A percentile compares a stretch with the other conserved stretches of the same genome.
phyloP scores from a whole-genome alignment of 2,797 vertebrate genomes.

The Peromyscus eremicus region DNA sequence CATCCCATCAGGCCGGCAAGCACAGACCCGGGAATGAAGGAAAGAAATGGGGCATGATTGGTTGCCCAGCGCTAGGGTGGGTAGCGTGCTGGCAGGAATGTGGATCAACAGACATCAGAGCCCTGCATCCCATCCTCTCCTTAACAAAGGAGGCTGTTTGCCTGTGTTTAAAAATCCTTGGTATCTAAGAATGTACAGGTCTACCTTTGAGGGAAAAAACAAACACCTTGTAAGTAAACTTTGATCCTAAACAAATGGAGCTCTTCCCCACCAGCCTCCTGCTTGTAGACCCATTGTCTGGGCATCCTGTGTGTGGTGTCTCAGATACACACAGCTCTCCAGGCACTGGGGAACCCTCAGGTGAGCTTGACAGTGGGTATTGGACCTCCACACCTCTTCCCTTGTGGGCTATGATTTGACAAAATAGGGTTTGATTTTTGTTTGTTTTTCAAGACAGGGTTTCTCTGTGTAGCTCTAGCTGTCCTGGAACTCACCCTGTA shows the following conservation, averaged over 20 bases:
- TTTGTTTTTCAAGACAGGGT: not conserved
- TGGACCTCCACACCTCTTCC: not conserved
- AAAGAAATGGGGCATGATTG: not conserved
- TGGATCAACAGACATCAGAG: not conserved
- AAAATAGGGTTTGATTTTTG: not conserved
- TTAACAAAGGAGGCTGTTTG: slow-evolving; percentile 19
- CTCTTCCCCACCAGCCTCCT: not conserved
- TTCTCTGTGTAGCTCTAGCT: not conserved
- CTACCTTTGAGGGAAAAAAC: slow-evolving; percentile 49
- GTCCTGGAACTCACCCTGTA: not conserved
- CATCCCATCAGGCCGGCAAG: not conserved
- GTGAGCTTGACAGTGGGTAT: not conserved
- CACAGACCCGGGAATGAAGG: not conserved
- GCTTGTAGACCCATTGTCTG: not conserved
- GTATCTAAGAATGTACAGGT: slow-evolving; percentile 4
- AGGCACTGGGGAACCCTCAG: not conserved
- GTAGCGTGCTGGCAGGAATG: accelerated
- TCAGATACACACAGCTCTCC: not conserved
- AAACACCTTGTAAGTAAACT: slow-evolving; percentile 63
- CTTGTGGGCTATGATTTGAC: slow-evolving; percentile 34
- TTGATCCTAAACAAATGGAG: slow-evolving; percentile 46
- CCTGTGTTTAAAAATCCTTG: slow-evolving; percentile 54
- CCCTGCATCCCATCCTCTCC: not conserved
- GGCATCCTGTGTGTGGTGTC: slow-evolving; percentile 1
- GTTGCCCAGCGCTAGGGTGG: not conserved